Evolutionary conservation across 2,113 vertebrate genomes (phyloP).

Genomic region (Tricholaema leucomelas): DNA sequence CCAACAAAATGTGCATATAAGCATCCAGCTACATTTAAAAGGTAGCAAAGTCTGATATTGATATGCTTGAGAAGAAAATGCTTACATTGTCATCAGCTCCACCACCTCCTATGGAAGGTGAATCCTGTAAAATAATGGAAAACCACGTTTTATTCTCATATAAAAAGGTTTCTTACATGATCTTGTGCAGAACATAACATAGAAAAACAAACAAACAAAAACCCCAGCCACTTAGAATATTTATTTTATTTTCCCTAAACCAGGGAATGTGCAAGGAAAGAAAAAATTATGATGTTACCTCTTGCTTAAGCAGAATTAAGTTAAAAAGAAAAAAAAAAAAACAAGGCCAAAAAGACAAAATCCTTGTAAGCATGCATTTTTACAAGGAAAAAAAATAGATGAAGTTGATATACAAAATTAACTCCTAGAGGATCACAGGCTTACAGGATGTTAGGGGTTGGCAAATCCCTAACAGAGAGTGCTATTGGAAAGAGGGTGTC

Average conservation of each 20-base stretch:
- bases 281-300: neutral
- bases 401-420: neutral
- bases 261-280: neutral
- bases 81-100: slow-evolving; percentile 36
- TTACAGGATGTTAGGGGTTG: no score
- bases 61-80: neutral
- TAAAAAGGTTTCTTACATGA: neutral
- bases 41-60: neutral
- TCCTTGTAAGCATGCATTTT: neutral
- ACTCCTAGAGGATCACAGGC: neutral
- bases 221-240: neutral
- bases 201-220: neutral
- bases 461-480: no score
- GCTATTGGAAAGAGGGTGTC: no score
- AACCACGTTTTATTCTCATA: neutral
- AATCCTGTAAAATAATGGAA: slow-evolving; percentile 39
- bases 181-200: neutral
- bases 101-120: neutral
- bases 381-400: neutral
- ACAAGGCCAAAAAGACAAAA: no score
- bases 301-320: neutral
- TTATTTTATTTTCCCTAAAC: neutral
- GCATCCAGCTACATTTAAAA: neutral
- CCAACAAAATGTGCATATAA: neutral
- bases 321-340: neutral